Percentiles rank a stretch among this genome's conserved stretches.
These are phyloP conservation scores for Aplodontia rufa DNA, from an alignment of 2,113 vertebrate species.

Conservation along the genomic window DNA sequence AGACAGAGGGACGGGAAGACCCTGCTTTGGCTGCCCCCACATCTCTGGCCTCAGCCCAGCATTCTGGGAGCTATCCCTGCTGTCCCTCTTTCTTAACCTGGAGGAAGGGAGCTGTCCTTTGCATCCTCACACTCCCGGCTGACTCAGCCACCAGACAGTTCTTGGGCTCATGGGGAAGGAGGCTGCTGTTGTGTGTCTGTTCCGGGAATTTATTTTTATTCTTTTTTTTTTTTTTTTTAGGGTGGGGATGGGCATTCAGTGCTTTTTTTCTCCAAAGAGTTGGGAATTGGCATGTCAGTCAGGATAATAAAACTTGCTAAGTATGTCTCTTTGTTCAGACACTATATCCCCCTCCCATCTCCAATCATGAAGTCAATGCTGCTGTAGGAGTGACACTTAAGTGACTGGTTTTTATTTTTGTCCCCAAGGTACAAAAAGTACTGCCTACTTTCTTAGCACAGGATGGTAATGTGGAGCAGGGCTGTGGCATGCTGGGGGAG, in stretches of 20 bases:
- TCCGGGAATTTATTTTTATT: background rate
- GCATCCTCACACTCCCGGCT: rapidly evolving
- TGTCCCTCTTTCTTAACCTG: too few species aligned
- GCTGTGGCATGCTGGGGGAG: background rate
- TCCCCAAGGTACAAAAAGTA: constrained; percentile 29
- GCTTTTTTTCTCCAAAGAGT: background rate
- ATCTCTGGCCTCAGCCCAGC: background rate
- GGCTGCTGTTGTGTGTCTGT: constrained; percentile 3
- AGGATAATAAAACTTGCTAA: background rate
- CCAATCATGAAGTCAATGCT: constrained; percentile 3
- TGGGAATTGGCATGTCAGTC: background rate
- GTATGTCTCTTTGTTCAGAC: constrained; percentile 43
- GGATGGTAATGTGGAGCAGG: background rate
- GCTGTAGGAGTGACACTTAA: constrained; percentile 7
- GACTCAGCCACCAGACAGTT: background rate
- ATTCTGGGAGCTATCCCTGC: background rate
- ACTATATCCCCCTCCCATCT: background rate
- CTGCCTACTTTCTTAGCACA: background rate
- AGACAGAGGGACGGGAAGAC: background rate
- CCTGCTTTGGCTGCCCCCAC: rapidly evolving
- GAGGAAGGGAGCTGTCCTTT: background rate
- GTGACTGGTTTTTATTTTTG: constrained; percentile 58
- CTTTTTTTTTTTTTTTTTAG: background rate
- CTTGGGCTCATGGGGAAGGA: background rate
- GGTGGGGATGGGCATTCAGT: background rate